Evolutionary conservation across 2,888 invertebrate species (phyloP).

Genomic region (Andrena hattorfiana): DNA sequence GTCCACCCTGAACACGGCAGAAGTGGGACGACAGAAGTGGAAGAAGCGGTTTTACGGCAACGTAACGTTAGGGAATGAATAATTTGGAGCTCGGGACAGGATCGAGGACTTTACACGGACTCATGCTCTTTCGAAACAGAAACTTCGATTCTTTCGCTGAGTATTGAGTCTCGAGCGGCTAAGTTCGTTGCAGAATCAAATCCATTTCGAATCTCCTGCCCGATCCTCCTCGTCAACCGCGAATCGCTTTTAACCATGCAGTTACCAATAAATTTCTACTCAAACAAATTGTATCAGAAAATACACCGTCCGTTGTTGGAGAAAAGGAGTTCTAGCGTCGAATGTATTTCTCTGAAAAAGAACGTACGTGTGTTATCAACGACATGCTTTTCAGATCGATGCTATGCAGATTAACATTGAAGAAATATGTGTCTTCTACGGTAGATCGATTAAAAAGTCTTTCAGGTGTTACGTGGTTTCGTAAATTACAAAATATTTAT

Average conservation of each 20-base stretch:
- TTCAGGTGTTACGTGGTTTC: not conserved
- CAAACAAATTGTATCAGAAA: too few species aligned
- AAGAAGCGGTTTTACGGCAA: slow-evolving; percentile 49
- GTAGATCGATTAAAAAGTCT: not conserved
- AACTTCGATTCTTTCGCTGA: not conserved
- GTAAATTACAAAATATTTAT: slow-evolving; percentile 49
- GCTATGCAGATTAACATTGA: not conserved
- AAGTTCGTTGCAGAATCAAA: too few species aligned
- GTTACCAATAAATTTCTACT: too few species aligned
- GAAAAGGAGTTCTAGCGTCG: too few species aligned
- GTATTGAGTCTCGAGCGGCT: too few species aligned
- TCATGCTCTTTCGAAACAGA: slow-evolving; percentile 51
- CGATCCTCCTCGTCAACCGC: too few species aligned
- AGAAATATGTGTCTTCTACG: not conserved
- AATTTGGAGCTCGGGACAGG: not conserved
- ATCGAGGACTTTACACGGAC: slow-evolving; percentile 32
- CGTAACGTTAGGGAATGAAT: slow-evolving; percentile 28
- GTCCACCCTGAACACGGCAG: not conserved
- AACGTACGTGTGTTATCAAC: not conserved
- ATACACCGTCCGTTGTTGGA: too few species aligned
- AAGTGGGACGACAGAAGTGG: slow-evolving; percentile 22
- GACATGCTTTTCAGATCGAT: not conserved
- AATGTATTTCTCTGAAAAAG: too few species aligned
- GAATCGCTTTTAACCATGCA: too few species aligned
- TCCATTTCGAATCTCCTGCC: too few species aligned